Evolutionary conservation across 2,888 invertebrate genomes (phyloP).

Genomic region (Elysia crispata): DNA sequence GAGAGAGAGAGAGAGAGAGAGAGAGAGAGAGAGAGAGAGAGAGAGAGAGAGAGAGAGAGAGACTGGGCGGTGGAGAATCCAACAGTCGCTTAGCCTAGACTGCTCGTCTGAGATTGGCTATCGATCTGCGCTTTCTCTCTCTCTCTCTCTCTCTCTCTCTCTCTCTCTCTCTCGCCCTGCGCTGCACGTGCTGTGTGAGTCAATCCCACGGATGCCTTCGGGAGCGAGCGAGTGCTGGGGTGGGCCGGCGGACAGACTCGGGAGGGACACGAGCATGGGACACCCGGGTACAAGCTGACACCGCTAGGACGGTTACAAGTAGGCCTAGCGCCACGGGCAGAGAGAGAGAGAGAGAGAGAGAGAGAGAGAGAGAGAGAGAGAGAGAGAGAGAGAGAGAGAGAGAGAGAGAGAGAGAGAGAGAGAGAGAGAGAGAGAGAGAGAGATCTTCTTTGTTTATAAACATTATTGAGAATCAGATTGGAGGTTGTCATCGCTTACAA

Average conservation of each 20-base stretch:
- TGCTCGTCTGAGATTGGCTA: too few species aligned
- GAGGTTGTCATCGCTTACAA: background rate
- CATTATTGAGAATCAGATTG: background rate
- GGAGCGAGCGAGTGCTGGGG: too few species aligned
- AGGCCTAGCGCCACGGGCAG: background rate
- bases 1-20: conserved; percentile 27
- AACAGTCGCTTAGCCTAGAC: too few species aligned
- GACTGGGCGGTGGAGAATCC: too few species aligned
- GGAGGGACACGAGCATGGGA: too few species aligned
- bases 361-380: conserved; percentile 24
- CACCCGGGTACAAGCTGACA: too few species aligned
- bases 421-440: conserved; percentile 25
- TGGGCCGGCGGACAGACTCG: too few species aligned
- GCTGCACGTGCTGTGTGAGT: too few species aligned
- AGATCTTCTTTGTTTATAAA: conserved; percentile 1
- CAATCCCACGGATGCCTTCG: too few species aligned
- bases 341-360: conserved; percentile 16
- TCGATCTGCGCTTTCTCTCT: too few species aligned
- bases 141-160: too few species aligned
- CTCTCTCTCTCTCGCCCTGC: too few species aligned
- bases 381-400: conserved; percentile 11
- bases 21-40: conserved; percentile 20
- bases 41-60: background rate
- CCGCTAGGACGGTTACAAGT: background rate
- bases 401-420: background rate